Evolutionary conservation across 1,140 invertebrate species (phyloP).

Genomic region (Rhyzopertha dominica): DNA sequence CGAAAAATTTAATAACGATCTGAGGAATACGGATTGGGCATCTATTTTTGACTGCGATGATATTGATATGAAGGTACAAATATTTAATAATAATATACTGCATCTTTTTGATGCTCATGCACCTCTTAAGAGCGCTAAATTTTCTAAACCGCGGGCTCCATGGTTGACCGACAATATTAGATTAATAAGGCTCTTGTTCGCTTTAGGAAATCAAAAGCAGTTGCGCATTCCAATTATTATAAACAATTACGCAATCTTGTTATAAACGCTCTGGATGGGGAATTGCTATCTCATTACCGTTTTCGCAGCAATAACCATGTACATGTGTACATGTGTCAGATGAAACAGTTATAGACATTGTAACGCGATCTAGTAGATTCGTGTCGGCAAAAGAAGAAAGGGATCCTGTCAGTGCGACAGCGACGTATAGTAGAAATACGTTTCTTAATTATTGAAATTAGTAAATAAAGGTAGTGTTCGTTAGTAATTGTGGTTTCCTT

Average conservation of each 20-base stretch:
- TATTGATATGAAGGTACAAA: slow-evolving; percentile 8
- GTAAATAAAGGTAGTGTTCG: too few relatives aligned
- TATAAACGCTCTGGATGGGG: not conserved
- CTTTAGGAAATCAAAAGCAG: slow-evolving; percentile 1
- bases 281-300: slow-evolving; percentile 8
- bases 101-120: slow-evolving; percentile 6
- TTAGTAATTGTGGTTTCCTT: too few relatives aligned
- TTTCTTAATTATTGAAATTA: too few relatives aligned
- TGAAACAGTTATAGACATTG: too few relatives aligned
- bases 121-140: not conserved
- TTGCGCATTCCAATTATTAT: slow-evolving; percentile 8
- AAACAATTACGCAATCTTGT: slow-evolving; percentile 5
- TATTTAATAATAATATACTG: slow-evolving; percentile 2
- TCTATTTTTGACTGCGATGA: slow-evolving; percentile 1
- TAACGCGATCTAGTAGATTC: too few relatives aligned
- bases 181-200: slow-evolving; percentile 1
- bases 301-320: too few relatives aligned
- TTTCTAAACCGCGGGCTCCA: not conserved
- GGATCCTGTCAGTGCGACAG: too few relatives aligned
- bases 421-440: too few relatives aligned
- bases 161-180: slow-evolving; percentile 6
- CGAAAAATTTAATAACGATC: slow-evolving; percentile 1
- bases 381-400: too few relatives aligned
- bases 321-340: too few relatives aligned
- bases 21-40: not conserved